Conservation (phyloP, 2,888 invertebrate genomes). For the Cabera pusaria region DNA sequence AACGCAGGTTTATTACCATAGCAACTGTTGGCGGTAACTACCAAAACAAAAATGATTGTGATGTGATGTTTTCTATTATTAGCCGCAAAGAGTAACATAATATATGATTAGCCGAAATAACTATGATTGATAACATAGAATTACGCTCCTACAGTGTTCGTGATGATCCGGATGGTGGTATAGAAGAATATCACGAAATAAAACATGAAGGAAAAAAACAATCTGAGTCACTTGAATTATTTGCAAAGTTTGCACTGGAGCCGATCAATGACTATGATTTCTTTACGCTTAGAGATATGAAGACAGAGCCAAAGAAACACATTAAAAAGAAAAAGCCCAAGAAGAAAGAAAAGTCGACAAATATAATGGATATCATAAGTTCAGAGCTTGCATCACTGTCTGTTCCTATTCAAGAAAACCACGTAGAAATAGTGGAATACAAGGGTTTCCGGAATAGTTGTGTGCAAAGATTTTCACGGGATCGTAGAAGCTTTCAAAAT, state of each 20-base stretch:
- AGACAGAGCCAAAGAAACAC: slow-evolving; percentile 36
- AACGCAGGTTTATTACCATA: slow-evolving; percentile 35
- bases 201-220: slow-evolving; percentile 38
- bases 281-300: slow-evolving; percentile 55
- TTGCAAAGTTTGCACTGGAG: slow-evolving; percentile 36
- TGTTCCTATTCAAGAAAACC: slow-evolving; percentile 49
- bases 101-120: too few relatives aligned
- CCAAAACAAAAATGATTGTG: slow-evolving; percentile 21
- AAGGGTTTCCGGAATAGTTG: slow-evolving; percentile 38
- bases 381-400: slow-evolving; percentile 52
- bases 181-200: slow-evolving; percentile 71
- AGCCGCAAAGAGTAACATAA: too few relatives aligned
- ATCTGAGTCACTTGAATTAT: slow-evolving; percentile 34
- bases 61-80: too few relatives aligned
- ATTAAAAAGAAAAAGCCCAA: slow-evolving; percentile 53
- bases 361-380: slow-evolving; percentile 62
- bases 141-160: slow-evolving; percentile 44
- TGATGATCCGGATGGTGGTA: slow-evolving; percentile 46
- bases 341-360: slow-evolving; percentile 44
- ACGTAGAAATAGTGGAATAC: slow-evolving; percentile 43
- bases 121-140: slow-evolving; percentile 60
- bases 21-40: slow-evolving; percentile 42
- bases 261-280: slow-evolving; percentile 56
- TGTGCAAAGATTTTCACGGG: slow-evolving; percentile 36
- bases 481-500: slow-evolving; percentile 35